Conservation (phyloP, 2,888 invertebrate species). For the Nomada goodeniana region DNA sequence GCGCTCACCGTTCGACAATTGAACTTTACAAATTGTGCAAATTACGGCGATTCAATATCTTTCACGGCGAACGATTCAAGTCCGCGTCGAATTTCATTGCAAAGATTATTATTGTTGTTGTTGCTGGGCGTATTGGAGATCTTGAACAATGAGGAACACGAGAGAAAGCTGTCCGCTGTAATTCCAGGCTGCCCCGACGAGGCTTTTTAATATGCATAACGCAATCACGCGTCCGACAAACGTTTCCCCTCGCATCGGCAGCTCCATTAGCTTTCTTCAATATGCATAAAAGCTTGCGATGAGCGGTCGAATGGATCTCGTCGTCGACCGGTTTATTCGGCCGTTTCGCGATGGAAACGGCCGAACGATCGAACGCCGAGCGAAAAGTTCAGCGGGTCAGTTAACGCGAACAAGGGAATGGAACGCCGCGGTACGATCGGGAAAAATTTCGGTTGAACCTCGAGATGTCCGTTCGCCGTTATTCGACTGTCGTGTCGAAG, state of each 20-base stretch:
- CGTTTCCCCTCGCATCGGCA: neutral
- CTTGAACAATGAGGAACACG: too few species aligned
- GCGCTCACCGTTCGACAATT: too few species aligned
- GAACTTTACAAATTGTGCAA: too few species aligned
- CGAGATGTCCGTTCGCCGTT: too few species aligned
- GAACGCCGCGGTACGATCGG: neutral
- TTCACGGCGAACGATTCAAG: too few species aligned
- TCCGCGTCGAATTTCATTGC: too few species aligned
- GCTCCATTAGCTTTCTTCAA: neutral
- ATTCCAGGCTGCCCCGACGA: neutral
- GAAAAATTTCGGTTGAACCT: too few species aligned
- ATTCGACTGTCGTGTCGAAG: too few species aligned
- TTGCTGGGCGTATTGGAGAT: too few species aligned
- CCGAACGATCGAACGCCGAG: neutral
- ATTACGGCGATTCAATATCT: too few species aligned
- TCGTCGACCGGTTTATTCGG: neutral
- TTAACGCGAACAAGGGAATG: neutral
- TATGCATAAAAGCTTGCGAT: neutral
- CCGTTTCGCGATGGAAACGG: neutral
- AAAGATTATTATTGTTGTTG: too few species aligned
- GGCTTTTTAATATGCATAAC: slow-evolving; percentile 7
- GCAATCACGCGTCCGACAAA: slow-evolving; percentile 1
- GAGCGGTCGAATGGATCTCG: neutral
- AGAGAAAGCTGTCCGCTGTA: neutral
- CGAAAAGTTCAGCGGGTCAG: neutral